Conservation (phyloP, 1,140 invertebrate genomes). For the Drosophila pseudoobscura region DNA sequence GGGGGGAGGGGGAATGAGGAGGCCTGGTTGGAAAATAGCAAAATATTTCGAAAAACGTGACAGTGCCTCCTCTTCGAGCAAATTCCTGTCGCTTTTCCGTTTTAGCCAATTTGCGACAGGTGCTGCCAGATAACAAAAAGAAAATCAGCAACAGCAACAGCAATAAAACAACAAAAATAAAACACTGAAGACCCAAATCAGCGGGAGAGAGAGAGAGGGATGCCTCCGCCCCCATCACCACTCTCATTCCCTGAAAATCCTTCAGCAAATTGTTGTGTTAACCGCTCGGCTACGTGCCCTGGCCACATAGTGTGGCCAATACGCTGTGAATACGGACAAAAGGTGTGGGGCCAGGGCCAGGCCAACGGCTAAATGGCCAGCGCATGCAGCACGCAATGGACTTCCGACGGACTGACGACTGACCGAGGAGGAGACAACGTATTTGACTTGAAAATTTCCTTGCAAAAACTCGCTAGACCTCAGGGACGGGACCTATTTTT, state of each 20-base stretch:
- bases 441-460: conserved; percentile 28
- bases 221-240: not conserved
- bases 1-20: no score
- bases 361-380: conserved; percentile 30
- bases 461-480: not conserved
- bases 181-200: conserved; percentile 8
- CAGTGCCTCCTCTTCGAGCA: conserved; percentile 27
- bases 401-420: conserved; percentile 18
- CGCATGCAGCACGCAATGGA: conserved; percentile 30
- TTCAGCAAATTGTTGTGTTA: conserved; percentile 62
- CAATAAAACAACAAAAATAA: conserved; percentile 43
- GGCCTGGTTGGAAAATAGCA: conserved; percentile 35
- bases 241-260: conserved; percentile 21
- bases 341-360: conserved; percentile 15
- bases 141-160: conserved; percentile 17
- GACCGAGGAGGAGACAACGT: conserved; percentile 19
- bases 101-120: conserved; percentile 58
- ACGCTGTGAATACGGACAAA: not conserved
- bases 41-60: conserved; percentile 67
- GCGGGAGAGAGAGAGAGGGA: no score
- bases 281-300: conserved; percentile 39
- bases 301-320: conserved; percentile 5
- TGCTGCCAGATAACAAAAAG: conserved; percentile 29
- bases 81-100: conserved; percentile 7
- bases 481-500: conserved; percentile 5